phyloP scores from a whole-genome alignment of 2,888 invertebrate species.

The Cryptus viduatorius region DNA sequence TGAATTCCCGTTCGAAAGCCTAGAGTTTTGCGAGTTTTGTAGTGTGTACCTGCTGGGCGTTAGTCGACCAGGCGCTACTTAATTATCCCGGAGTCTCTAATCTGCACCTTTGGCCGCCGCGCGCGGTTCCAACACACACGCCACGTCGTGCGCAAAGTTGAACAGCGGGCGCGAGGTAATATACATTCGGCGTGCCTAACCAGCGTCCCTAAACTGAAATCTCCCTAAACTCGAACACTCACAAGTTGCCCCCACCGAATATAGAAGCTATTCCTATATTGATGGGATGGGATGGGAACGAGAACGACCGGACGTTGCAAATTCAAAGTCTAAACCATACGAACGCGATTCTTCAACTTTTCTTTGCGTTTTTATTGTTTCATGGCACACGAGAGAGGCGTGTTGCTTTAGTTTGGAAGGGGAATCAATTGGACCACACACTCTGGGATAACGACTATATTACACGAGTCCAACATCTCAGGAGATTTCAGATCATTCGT shows the following conservation, averaged over 20 bases:
- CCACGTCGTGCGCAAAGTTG: slow-evolving; percentile 69
- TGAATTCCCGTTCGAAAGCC: slow-evolving; percentile 19
- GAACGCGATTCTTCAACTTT: slow-evolving; percentile 22
- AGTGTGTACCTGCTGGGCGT: slow-evolving; percentile 77
- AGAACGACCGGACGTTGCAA: slow-evolving; percentile 46
- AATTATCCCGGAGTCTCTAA: slow-evolving; percentile 84
- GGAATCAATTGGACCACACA: slow-evolving; percentile 55
- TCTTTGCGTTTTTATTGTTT: slow-evolving; percentile 23
- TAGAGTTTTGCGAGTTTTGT: slow-evolving; percentile 42
- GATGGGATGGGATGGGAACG: slow-evolving; percentile 41
- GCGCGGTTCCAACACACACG: slow-evolving; percentile 81
- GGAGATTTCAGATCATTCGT: not conserved
- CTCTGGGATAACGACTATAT: slow-evolving; percentile 63
- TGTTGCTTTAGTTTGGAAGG: slow-evolving; percentile 28
- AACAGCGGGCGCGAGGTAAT: slow-evolving; percentile 50
- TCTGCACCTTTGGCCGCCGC: slow-evolving; percentile 76
- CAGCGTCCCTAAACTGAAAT: slow-evolving; percentile 63
- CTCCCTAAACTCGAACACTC: slow-evolving; percentile 41
- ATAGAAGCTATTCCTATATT: no score
- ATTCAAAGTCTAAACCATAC: slow-evolving; percentile 46
- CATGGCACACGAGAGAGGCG: slow-evolving; percentile 21
- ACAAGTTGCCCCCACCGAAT: slow-evolving; percentile 29
- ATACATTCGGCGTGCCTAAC: slow-evolving; percentile 61
- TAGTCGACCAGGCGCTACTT: slow-evolving; percentile 84
- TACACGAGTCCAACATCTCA: slow-evolving; percentile 27